Evolutionary conservation across 1,140 invertebrate genomes (phyloP), one percentile per base, ranked within the genome.

Genomic region (Marisa cornuarietis): DNA sequence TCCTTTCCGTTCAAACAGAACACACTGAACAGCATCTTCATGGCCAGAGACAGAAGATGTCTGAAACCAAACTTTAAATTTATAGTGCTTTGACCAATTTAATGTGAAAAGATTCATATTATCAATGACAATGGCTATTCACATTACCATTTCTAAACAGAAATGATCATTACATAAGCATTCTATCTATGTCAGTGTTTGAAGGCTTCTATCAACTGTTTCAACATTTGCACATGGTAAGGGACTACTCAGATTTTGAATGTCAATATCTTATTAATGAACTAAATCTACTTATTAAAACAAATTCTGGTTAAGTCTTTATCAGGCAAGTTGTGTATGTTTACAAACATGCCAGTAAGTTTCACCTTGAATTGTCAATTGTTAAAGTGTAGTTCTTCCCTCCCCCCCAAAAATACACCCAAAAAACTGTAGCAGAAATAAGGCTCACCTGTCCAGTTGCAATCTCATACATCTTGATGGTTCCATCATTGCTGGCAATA

Each of bases 11-110:
- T 92, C 90, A 86, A 91, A 91, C 49, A 85, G 68, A 49, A 88
- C 65, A 82, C 87, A 90, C 82, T 91, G 90, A 9, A 92, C 91
- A 54, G 90, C 88, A 85, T 91, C 90, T 78, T 90, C 89, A 82
- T 92, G 91, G 71, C 90, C 90, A 76, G 87, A 81, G 77, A 92
- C 74, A 26, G 86, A 80, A n/a, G 77, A 82, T 18, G 90, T 80
- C 90, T 91, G 84, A 31, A 85, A 84, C 58, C 71, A 66, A 42
- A 42, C 6, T 42, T 42, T 42, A 4, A 42, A 42, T 42, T 42
- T 42, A 42, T 42, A 42, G 31, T 42, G 31, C 1, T 42, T 42
- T 42, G 31, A 42, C 31, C 31, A 42, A 42, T 6, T 42, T 42
- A 42, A 42, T 42, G 31, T 6, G 2, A 6, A 42, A 42, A 10